Conservation (phyloP, 2,113 vertebrate genomes). For the Tiliqua scincoides region DNA sequence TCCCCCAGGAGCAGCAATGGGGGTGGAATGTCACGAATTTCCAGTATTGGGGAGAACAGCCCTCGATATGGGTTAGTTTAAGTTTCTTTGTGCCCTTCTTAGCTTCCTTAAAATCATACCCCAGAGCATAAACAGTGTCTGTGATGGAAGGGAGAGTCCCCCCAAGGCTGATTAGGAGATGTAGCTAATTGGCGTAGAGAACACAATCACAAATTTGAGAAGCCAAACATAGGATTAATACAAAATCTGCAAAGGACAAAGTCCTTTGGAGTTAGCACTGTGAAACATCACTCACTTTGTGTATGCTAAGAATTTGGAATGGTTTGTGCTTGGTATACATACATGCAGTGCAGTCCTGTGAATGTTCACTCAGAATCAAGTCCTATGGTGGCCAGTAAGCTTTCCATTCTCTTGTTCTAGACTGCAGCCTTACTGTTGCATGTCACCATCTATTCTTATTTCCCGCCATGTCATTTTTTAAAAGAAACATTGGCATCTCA, state of each 20-base stretch:
- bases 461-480: too few species aligned
- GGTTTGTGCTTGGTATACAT: too few species aligned
- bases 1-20: too few species aligned
- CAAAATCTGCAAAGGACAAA: not conserved
- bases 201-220: not conserved
- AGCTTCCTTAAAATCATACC: not conserved
- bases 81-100: not conserved
- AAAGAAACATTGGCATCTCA: too few species aligned
- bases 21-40: too few species aligned
- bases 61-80: too few species aligned
- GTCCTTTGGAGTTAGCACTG: not conserved
- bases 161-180: not conserved
- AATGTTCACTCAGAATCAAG: too few species aligned
- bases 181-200: not conserved
- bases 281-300: rapidly evolving
- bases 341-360: not conserved
- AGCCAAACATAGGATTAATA: not conserved
- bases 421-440: too few species aligned
- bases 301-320: not conserved
- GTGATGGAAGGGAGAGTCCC: not conserved
- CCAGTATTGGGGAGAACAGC: too few species aligned
- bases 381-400: too few species aligned
- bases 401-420: too few species aligned
- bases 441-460: too few species aligned
- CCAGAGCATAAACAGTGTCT: not conserved